Conservation (phyloP, 2,113 vertebrate genomes). For the Hoplias malabaricus region DNA sequence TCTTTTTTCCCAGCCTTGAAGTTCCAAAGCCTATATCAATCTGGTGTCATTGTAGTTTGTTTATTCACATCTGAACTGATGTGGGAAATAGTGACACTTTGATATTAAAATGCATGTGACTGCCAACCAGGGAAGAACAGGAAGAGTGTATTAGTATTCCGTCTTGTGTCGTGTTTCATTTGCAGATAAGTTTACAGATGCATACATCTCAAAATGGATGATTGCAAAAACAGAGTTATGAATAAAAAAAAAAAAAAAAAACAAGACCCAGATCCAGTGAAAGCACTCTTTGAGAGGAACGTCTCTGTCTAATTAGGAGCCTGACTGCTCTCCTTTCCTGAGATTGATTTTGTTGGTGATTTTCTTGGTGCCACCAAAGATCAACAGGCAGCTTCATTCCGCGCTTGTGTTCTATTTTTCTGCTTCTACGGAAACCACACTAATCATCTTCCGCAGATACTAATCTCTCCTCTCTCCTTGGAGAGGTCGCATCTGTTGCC, state of each 20-base stretch:
- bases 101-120: conserved; percentile 7
- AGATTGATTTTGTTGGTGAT: not conserved
- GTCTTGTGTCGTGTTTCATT: not conserved
- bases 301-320: not conserved
- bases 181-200: not conserved
- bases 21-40: not conserved
- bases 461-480: conserved; percentile 43
- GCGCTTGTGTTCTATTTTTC: conserved; percentile 5
- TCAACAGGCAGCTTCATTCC: conserved; percentile 8
- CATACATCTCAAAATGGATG: not conserved
- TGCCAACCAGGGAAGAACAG: not conserved
- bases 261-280: not conserved
- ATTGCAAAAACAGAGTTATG: not conserved
- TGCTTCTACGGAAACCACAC: conserved; percentile 19
- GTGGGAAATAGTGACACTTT: conserved; percentile 8
- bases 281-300: not conserved
- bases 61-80: conserved; percentile 14
- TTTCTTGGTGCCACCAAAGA: conserved; percentile 1
- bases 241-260: conserved; percentile 5
- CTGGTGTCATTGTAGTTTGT: conserved; percentile 14
- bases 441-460: conserved; percentile 27
- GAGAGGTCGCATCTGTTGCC: conserved; percentile 29
- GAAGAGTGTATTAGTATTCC: not conserved
- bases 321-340: conserved; percentile 1
- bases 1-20: conserved; percentile 7